phyloP scores from a whole-genome alignment of 2,888 invertebrate species.

The Synanthedon vespiformis region DNA sequence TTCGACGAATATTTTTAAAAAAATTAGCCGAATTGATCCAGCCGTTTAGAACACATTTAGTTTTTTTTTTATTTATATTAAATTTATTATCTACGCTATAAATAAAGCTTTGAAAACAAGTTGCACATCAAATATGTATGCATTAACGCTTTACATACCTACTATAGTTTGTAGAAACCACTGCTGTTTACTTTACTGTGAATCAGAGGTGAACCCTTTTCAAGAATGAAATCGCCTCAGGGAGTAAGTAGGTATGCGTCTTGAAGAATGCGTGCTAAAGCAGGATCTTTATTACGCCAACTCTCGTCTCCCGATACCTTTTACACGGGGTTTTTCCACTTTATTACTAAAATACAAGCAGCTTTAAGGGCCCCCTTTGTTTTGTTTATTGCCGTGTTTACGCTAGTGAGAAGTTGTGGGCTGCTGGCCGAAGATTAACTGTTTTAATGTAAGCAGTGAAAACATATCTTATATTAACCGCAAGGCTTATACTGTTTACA shows the following conservation, averaged over 20 bases:
- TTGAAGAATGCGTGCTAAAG: conserved; percentile 16
- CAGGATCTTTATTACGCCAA: conserved; percentile 21
- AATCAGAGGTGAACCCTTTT: conserved; percentile 13
- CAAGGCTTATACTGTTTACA: neutral
- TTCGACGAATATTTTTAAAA: no score
- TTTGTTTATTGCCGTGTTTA: neutral
- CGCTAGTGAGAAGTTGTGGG: neutral
- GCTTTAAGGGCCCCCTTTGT: neutral
- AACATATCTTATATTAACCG: neutral
- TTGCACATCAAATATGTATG: no score
- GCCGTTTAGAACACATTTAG: no score
- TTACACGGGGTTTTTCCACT: conserved; percentile 4
- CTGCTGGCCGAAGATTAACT: neutral
- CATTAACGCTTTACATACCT: no score
- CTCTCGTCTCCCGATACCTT: conserved; percentile 11
- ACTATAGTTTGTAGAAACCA: no score
- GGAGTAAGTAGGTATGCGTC: conserved; percentile 9
- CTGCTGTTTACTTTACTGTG: neutral
- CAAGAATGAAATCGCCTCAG: conserved; percentile 17
- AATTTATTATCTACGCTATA: no score
- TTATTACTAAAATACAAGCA: neutral
- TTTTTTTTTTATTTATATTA: no score
- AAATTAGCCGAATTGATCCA: no score
- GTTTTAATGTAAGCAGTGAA: neutral
- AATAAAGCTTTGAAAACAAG: no score